Evolutionary conservation across 2,888 invertebrate species (phyloP), one percentile per base, ranked within the genome.

Genomic region (Phania funesta): DNA sequence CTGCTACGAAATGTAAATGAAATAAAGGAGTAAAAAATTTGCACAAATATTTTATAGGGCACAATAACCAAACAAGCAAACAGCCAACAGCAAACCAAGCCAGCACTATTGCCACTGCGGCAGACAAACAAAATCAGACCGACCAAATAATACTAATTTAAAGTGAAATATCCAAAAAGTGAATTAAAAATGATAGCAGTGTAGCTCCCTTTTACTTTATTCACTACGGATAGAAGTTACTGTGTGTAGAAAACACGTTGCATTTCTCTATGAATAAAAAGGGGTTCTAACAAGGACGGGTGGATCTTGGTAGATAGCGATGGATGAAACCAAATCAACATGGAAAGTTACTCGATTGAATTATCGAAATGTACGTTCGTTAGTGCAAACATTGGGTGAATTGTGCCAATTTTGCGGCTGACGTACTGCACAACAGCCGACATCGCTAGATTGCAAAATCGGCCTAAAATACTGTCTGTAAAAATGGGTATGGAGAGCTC

Each of bases 11-110:
- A 68, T 60, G 35, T 20, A 41, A 64, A 29, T n/a, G n/a, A 32
- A 52, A 62, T 24, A 64, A 54, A 35, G 13, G 32, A 50, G 35
- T 22, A 65, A 18, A 13, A 56, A 64, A 41, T n/a, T 22, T 29
- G 20, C 9, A 62, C 22, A 52, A 60, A 54, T 60, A 60, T 35
- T 74, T 74, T 54, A 74, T 54, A 35, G 64, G 38, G 46, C n/a
- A 56, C 75, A 56, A 62, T 56, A 67, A 71, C 32, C n/a, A 62
- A 60, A 48, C 11, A 73, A 75, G n/a, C 35, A 35, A 44, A 22
- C 44, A 20, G 16, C 58, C 24, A 60, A 52, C 29, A 9, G 16
- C 16, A 44, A 73, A 18, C 48, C 41, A 32, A 41, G 26, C 18
- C 41, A 60, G 54, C 22, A 65, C 38, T 13, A 26, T 54, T n/a